Conservation (phyloP, 2,113 vertebrate genomes). For the Syngnathoides biaculeatus region DNA sequence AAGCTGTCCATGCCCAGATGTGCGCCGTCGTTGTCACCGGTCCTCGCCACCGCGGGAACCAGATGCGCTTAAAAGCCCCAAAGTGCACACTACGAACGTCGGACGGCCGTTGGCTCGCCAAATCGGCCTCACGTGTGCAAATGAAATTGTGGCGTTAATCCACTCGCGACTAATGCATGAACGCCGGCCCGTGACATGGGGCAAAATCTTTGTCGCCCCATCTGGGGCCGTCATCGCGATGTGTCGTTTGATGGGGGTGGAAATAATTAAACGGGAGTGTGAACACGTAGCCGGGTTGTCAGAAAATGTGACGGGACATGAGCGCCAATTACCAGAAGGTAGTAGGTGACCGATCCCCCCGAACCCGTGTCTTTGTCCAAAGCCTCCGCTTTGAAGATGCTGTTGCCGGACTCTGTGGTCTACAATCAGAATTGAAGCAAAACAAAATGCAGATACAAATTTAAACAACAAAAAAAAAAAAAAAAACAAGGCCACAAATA, state of each 20-base stretch:
- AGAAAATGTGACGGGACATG: not conserved
- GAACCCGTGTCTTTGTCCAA: slow-evolving; percentile 90
- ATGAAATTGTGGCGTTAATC: slow-evolving; percentile 67
- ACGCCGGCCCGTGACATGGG: not conserved
- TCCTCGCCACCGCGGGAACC: slow-evolving; percentile 34
- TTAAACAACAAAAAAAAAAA: not conserved
- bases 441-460: not conserved
- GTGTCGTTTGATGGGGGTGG: not conserved
- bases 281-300: not conserved
- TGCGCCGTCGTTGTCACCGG: slow-evolving; percentile 19
- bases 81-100: slow-evolving; percentile 53
- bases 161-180: slow-evolving; percentile 9
- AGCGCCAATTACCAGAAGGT: slow-evolving; percentile 78
- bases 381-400: slow-evolving; percentile 82
- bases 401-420: slow-evolving; percentile 81
- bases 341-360: slow-evolving; percentile 89
- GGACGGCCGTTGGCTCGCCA: slow-evolving; percentile 20
- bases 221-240: not conserved
- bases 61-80: slow-evolving; percentile 57
- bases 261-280: not conserved
- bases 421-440: slow-evolving; percentile 34
- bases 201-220: slow-evolving; percentile 10
- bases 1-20: slow-evolving; percentile 51
- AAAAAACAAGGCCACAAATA: not conserved
- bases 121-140: slow-evolving; percentile 53